These are phyloP conservation scores for Eudasyphora cyanicolor DNA, from an alignment of 2,888 invertebrate genomes.

Conservation along the genomic window DNA sequence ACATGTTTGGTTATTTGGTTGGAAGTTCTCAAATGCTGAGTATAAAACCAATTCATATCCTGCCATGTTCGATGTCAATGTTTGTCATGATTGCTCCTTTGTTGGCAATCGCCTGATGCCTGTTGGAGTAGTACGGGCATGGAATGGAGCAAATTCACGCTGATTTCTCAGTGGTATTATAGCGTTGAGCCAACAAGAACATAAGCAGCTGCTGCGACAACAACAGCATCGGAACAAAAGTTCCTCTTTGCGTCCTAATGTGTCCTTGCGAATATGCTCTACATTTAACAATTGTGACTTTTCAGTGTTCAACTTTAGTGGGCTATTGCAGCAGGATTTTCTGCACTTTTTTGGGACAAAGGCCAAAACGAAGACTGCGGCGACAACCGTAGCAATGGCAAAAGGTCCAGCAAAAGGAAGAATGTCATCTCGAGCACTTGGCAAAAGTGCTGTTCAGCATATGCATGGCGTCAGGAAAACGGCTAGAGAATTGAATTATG, in stretches of 20 bases:
- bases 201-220: neutral
- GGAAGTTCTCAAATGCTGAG: neutral
- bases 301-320: neutral
- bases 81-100: neutral
- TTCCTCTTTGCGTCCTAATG: too few relatives aligned
- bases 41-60: conserved; percentile 44
- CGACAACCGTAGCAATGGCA: neutral
- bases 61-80: neutral
- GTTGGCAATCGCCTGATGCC: neutral
- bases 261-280: conserved; percentile 24
- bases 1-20: neutral
- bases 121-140: neutral
- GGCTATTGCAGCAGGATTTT: neutral
- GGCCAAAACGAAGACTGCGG: too few relatives aligned
- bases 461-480: neutral
- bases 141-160: conserved; percentile 49
- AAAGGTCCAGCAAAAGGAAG: neutral
- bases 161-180: conserved; percentile 55
- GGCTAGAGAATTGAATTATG: conserved; percentile 35
- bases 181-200: neutral
- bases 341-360: conserved; percentile 14
- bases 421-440: neutral
- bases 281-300: conserved; percentile 21
- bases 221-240: neutral
- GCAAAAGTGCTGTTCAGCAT: neutral